These are phyloP conservation scores for Apamea crenata DNA, from an alignment of 2,888 invertebrate species.

Conservation along the genomic window DNA sequence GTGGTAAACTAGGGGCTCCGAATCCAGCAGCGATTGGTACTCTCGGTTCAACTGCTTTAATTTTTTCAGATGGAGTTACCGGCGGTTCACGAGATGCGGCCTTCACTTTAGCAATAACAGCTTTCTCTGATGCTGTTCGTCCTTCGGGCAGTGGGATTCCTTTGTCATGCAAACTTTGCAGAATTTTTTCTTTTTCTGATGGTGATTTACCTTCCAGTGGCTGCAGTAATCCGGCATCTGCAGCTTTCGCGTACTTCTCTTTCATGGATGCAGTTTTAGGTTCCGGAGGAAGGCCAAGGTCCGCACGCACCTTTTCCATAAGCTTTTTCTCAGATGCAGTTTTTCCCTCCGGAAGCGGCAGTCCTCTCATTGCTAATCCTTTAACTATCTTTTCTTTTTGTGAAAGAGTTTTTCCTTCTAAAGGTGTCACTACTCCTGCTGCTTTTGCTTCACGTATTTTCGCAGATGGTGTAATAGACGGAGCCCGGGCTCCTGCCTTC, in stretches of 20 bases:
- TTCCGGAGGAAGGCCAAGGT: not conserved
- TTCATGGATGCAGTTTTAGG: slow-evolving; percentile 4
- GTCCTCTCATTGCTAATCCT: not conserved
- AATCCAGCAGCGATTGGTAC: slow-evolving; percentile 23
- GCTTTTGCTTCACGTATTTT: not conserved
- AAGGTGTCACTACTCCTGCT: not conserved
- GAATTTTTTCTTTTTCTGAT: slow-evolving; percentile 31
- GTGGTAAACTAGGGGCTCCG: slow-evolving; percentile 42
- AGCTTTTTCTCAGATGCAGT: not conserved
- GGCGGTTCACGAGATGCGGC: not conserved
- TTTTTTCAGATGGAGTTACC: not conserved
- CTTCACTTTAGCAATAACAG: slow-evolving; percentile 33
- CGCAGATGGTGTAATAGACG: not conserved
- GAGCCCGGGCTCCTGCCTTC: not conserved
- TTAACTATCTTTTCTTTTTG: slow-evolving; percentile 6
- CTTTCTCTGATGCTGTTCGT: slow-evolving; percentile 31
- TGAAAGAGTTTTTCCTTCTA: not conserved
- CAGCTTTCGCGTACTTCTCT: slow-evolving; percentile 33
- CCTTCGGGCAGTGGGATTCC: slow-evolving; percentile 28
- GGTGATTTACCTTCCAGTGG: slow-evolving; percentile 41
- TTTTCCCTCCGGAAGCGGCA: not conserved
- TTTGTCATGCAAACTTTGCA: slow-evolving; percentile 22
- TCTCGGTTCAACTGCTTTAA: slow-evolving; percentile 7
- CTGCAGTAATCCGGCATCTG: slow-evolving; percentile 18
- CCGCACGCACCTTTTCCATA: not conserved